These are phyloP conservation scores for Auanema sp. DNA, from an alignment of 2,888 invertebrate species.

Conservation along the genomic window DNA sequence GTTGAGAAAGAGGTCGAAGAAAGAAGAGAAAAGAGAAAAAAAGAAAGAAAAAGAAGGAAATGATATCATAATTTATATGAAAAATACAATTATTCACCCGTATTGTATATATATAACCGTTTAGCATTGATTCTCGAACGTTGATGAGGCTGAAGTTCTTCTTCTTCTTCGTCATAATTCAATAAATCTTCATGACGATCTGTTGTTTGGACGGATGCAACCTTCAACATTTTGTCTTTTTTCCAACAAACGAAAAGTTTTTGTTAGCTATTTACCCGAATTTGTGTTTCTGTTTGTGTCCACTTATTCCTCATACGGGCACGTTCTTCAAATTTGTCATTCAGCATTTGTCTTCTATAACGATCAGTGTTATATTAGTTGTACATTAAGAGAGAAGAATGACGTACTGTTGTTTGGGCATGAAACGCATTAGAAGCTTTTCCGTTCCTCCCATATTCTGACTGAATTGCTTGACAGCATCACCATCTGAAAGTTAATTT, in stretches of 20 bases:
- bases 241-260: neutral
- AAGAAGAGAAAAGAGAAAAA: no score
- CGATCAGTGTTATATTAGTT: neutral
- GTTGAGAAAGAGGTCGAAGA: no score
- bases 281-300: constrained; percentile 47
- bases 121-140: constrained; percentile 36
- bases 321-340: constrained; percentile 53
- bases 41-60: no score
- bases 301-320: constrained; percentile 51
- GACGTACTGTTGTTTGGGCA: constrained; percentile 59
- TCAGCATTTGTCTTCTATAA: constrained; percentile 41
- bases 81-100: constrained; percentile 34
- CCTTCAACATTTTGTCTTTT: constrained; percentile 20
- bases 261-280: constrained; percentile 24
- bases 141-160: constrained; percentile 28
- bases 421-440: constrained; percentile 51
- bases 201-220: constrained; percentile 44
- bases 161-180: constrained; percentile 33
- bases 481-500: constrained; percentile 26
- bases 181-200: constrained; percentile 34
- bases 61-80: no score
- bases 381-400: neutral
- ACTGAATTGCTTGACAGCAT: constrained; percentile 31
- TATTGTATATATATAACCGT: constrained; percentile 60
- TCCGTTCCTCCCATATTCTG: constrained; percentile 44